Conservation (phyloP, 2,113 vertebrate genomes). For the Pelobates fuscus region DNA sequence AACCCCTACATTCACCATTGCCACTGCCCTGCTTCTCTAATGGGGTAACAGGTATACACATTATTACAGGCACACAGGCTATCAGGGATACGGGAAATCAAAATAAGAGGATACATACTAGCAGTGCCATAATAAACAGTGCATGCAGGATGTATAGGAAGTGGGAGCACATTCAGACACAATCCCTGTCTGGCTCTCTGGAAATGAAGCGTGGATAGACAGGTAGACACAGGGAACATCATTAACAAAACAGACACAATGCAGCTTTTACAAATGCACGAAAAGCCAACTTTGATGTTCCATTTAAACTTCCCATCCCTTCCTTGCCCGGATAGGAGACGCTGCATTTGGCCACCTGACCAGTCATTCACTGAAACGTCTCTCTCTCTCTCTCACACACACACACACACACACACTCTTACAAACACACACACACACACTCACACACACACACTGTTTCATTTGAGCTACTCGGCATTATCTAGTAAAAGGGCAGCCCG, state of each 20-base stretch:
- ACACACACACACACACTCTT: too few relatives aligned
- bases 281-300: not conserved
- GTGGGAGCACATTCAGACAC: not conserved
- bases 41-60: not conserved
- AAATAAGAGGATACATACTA: not conserved
- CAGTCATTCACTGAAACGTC: too few relatives aligned
- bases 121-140: not conserved
- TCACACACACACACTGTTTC: too few relatives aligned
- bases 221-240: not conserved
- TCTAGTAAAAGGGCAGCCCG: not conserved
- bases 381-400: too few relatives aligned
- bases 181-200: conserved; percentile 8
- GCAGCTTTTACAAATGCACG: not conserved
- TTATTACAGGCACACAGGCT: not conserved
- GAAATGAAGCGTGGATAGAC: not conserved
- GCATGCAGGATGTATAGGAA: not conserved
- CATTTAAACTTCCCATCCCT: not conserved
- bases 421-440: too few relatives aligned
- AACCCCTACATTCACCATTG: not conserved
- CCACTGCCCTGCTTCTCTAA: not conserved
- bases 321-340: not conserved
- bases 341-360: not conserved
- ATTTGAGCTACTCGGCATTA: too few relatives aligned
- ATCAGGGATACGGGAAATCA: not conserved
- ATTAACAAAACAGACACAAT: not conserved